Evolutionary conservation across 2,888 invertebrate genomes (phyloP), one percentile per base, ranked within the genome.

Genomic region (Perithous albicinctus): DNA sequence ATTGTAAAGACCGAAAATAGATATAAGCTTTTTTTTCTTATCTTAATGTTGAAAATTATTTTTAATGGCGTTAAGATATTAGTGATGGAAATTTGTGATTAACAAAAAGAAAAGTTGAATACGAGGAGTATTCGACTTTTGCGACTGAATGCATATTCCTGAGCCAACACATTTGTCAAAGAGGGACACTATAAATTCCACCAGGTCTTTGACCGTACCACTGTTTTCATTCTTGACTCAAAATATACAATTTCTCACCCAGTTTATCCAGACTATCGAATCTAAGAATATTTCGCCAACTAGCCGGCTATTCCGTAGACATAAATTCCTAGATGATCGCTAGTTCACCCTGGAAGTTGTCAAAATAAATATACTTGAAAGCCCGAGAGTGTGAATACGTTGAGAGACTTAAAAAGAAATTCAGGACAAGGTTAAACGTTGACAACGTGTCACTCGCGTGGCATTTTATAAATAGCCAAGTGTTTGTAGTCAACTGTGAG

Each of bases 391-490:
- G 48, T 41, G 12, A 38, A 61, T 20, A 26, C 32, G 76, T 61
- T 23, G 67, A 69, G 12, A 69, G 61, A 48, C 1, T 23, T 26
- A 8, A 61, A 67, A 61, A 61, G 69, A 76, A 51, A 76, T 69
- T 38, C 18, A 35, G 76, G 23, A 51, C 76, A 61, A 69, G 76
- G 69, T 67, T 69, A n/a, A 59, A 32, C 23, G 56, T 66, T 76
- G 46, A 69, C 56, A 38, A 69, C 70, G 43, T 32, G 69, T 61
- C 61, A 61, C 38, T 54, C 10, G 8, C 54, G 56, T 76, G 46
- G 23, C 48, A 67, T 43, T 59, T 76, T 76, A 67, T 67, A 76
- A 76, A 76, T 67, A 66, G 41, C 54, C 35, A n/a, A 64, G 41
- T 41, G 32, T 74, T 54, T 26, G 74, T 38, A 64, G 41, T 51